These are phyloP conservation scores for Idris sp. DNA, from an alignment of 1,140 invertebrate genomes.

Conservation along the genomic window DNA sequence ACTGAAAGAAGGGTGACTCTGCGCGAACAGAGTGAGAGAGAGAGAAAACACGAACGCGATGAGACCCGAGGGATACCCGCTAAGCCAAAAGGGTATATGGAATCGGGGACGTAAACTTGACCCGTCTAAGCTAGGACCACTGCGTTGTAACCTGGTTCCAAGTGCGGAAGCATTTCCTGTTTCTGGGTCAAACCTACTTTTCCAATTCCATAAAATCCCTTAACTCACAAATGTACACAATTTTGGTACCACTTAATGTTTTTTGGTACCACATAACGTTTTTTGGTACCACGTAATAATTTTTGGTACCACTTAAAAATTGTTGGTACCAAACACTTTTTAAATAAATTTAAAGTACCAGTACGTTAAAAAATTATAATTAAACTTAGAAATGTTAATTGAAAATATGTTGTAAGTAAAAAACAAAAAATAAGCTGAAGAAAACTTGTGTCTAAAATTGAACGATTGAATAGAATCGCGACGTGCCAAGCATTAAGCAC, in stretches of 20 bases:
- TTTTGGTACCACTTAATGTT: too few relatives aligned
- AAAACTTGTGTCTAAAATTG: too few relatives aligned
- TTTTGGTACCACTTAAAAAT: too few relatives aligned
- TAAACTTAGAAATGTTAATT: too few relatives aligned
- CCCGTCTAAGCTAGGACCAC: constrained; percentile 64
- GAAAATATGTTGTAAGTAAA: too few relatives aligned
- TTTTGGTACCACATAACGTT: too few relatives aligned
- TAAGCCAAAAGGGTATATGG: constrained; percentile 74
- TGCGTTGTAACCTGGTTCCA: constrained; percentile 60
- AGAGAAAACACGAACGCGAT: constrained; percentile 61
- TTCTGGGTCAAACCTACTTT: constrained; percentile 69
- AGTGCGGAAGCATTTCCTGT: constrained; percentile 57
- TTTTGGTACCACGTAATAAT: too few relatives aligned
- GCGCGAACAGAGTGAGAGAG: constrained; percentile 13
- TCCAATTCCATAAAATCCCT: constrained; percentile 21
- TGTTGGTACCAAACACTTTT: too few relatives aligned
- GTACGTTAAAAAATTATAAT: too few relatives aligned
- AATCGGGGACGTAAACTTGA: constrained; percentile 72
- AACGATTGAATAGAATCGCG: too few relatives aligned
- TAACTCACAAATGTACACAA: too few relatives aligned
- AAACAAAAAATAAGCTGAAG: constrained; percentile 10
- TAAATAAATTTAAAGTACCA: too few relatives aligned
- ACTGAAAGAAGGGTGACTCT: constrained; percentile 41
- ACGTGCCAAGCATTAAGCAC: constrained; percentile 42
- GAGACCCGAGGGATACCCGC: constrained; percentile 64